Conservation (phyloP, 2,888 invertebrate species). For the Acleris literana region DNA sequence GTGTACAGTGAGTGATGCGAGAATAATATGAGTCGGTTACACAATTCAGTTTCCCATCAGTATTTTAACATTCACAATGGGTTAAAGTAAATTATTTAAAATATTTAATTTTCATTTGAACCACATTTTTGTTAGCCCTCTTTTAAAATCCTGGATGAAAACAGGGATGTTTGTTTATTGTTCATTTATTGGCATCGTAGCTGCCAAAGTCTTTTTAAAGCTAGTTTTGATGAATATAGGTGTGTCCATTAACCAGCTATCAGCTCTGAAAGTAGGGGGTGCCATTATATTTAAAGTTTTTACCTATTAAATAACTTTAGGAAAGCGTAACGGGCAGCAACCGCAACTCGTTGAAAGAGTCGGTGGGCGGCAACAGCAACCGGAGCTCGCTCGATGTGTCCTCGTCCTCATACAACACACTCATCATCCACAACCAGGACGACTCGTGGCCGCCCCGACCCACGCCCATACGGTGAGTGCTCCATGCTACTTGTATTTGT, state of each 20-base stretch:
- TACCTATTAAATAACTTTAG: conserved; percentile 44
- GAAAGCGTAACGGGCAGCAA: conserved; percentile 81
- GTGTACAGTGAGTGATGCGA: too few relatives aligned
- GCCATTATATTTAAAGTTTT: too few relatives aligned
- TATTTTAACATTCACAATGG: too few relatives aligned
- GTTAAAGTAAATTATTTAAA: too few relatives aligned
- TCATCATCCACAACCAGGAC: conserved; percentile 91
- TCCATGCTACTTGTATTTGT: neutral
- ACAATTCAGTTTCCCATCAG: too few relatives aligned
- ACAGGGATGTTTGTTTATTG: too few relatives aligned
- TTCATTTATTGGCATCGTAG: neutral
- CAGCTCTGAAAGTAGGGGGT: neutral
- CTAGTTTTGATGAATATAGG: neutral
- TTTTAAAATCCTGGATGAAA: neutral
- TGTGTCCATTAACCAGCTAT: too few relatives aligned
- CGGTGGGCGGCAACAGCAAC: conserved; percentile 84
- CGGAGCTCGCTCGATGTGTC: conserved; percentile 88
- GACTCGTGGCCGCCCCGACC: conserved; percentile 87
- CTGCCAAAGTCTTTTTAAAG: neutral
- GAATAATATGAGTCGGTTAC: too few relatives aligned
- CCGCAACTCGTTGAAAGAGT: conserved; percentile 85
- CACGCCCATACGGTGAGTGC: conserved; percentile 70
- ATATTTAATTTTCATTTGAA: neutral
- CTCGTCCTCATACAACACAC: conserved; percentile 91
- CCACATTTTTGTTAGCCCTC: neutral